These are phyloP conservation scores for Hippoglossus stenolepis DNA, from an alignment of 2,113 vertebrate genomes.

Conservation along the genomic window DNA sequence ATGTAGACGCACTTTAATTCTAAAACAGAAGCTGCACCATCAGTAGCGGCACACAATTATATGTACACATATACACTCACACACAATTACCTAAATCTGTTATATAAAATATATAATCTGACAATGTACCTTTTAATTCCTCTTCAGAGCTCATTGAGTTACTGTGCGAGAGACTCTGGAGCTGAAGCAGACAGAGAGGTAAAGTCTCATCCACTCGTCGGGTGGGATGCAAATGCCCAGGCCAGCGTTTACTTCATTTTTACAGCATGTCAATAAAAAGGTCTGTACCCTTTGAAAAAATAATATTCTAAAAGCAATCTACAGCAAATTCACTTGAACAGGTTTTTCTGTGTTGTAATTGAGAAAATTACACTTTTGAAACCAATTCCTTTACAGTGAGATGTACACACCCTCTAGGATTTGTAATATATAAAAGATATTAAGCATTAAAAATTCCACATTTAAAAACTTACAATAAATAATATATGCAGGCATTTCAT, in stretches of 20 bases:
- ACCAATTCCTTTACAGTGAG: conserved; percentile 99
- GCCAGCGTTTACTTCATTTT: conserved; percentile 90
- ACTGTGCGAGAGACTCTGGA: conserved; percentile 98
- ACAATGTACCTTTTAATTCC: conserved; percentile 95
- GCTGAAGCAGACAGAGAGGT: conserved; percentile 96
- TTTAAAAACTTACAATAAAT: conserved; percentile 99
- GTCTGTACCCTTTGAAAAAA: conserved; percentile 96
- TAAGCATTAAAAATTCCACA: conserved; percentile 99
- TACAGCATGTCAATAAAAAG: conserved; percentile 99
- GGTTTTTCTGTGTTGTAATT: conserved; percentile 85
- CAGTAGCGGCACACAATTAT: conserved; percentile 94
- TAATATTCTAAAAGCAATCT: conserved; percentile 99
- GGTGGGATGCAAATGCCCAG: conserved; percentile 91
- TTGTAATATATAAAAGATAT: conserved; percentile 98
- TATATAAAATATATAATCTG: conserved; percentile 99
- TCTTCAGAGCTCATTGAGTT: conserved; percentile 97
- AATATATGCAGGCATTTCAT: conserved; percentile 99
- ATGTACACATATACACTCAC: conserved; percentile 84
- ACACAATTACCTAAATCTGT: conserved; percentile 95
- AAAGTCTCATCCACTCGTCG: conserved; percentile 94
- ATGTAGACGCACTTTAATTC: conserved; percentile 92
- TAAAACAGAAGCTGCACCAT: conserved; percentile 97
- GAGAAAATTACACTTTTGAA: conserved; percentile 99
- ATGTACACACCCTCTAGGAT: conserved; percentile 98
- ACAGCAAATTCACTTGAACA: conserved; percentile 92